phyloP scores from a whole-genome alignment of 2,113 vertebrate genomes.

The Lophius piscatorius region DNA sequence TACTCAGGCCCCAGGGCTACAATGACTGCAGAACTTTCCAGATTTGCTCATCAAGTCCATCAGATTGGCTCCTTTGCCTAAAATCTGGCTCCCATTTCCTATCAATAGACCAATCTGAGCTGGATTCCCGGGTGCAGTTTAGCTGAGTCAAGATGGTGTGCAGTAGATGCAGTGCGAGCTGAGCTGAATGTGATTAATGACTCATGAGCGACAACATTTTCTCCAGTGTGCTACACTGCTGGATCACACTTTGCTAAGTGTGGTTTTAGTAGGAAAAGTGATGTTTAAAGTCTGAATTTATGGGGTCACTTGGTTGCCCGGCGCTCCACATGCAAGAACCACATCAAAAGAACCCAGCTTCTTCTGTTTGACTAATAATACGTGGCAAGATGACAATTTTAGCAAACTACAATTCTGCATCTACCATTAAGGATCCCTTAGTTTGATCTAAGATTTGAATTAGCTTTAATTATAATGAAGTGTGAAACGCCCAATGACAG shows the following conservation, averaged over 20 bases:
- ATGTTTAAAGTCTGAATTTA: constrained; percentile 52
- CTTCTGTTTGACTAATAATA: constrained; percentile 36
- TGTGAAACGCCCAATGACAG: constrained; percentile 26
- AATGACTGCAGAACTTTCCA: constrained; percentile 70
- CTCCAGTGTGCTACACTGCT: constrained; percentile 34
- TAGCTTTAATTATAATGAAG: constrained; percentile 22
- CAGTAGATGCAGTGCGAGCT: constrained; percentile 22
- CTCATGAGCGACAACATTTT: constrained; percentile 52
- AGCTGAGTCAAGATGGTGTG: constrained; percentile 62
- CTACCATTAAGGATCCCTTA: not conserved
- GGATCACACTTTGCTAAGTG: constrained; percentile 55
- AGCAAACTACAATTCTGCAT: constrained; percentile 29
- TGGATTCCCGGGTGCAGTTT: constrained; percentile 43
- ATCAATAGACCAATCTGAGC: constrained; percentile 49
- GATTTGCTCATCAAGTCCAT: constrained; percentile 73
- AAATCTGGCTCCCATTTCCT: constrained; percentile 74
- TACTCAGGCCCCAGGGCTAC: constrained; percentile 70
- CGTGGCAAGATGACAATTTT: constrained; percentile 16
- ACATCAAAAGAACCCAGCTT: constrained; percentile 36
- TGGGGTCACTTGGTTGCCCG: constrained; percentile 49
- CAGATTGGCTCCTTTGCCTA: constrained; percentile 59
- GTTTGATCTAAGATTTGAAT: constrained; percentile 28
- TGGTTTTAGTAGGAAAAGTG: constrained; percentile 38
- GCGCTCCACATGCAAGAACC: constrained; percentile 37
- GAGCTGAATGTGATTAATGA: constrained; percentile 59